These are phyloP conservation scores for Phalacrocorax pelagicus DNA, from an alignment of 2,113 vertebrate genomes.

Conservation along the genomic window DNA sequence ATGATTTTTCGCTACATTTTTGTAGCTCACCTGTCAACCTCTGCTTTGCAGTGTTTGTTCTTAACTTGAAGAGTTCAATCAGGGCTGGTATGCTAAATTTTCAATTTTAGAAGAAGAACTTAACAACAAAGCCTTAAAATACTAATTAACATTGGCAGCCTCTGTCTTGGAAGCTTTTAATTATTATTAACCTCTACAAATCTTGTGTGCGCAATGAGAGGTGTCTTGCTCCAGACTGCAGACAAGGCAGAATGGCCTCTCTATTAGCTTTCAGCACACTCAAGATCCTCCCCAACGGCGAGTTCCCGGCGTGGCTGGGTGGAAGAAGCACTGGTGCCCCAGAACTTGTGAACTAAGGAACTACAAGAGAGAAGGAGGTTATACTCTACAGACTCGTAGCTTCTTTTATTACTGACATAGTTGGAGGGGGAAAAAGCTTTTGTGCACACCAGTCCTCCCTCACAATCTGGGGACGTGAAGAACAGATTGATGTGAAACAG, in stretches of 20 bases:
- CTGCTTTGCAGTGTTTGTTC: not conserved
- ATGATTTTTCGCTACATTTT: not conserved
- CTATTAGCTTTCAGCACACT: not conserved
- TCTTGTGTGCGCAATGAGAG: not conserved
- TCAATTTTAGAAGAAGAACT: not conserved
- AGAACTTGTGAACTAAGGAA: not conserved
- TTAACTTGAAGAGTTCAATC: not conserved
- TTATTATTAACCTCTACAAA: not conserved
- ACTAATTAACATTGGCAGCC: not conserved
- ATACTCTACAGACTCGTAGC: not conserved
- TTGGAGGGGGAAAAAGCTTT: not conserved
- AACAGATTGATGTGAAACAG: not conserved
- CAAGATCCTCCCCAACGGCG: rapidly evolving
- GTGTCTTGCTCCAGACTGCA: not conserved
- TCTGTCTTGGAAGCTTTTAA: not conserved
- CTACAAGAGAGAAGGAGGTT: not conserved
- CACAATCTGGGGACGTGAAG: rapidly evolving
- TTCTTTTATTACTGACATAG: not conserved
- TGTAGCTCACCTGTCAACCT: not conserved
- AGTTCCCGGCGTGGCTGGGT: not conserved
- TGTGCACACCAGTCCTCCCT: not conserved
- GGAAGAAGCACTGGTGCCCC: not conserved
- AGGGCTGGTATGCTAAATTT: not conserved
- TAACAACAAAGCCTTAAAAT: not conserved
- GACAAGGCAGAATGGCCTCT: not conserved